These are phyloP conservation scores for Neodontobutis hainanensis DNA, from an alignment of 2,113 vertebrate genomes.

Conservation along the genomic window DNA sequence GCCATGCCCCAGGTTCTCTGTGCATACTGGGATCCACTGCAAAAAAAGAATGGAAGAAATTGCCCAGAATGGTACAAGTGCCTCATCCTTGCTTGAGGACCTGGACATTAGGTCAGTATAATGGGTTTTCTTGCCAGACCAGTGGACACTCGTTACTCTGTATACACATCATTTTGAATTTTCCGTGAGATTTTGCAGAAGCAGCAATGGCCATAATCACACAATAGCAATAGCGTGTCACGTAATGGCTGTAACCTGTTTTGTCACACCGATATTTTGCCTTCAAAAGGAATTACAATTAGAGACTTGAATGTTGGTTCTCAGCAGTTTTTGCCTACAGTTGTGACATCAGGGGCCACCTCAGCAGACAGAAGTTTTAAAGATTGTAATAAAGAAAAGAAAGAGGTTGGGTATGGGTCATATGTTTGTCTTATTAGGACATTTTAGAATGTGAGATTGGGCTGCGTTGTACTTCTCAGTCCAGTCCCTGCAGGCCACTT, in stretches of 20 bases:
- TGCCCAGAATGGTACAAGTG: conserved; percentile 68
- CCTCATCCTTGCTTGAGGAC: conserved; percentile 46
- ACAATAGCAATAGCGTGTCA: conserved; percentile 30
- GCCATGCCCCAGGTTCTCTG: conserved; percentile 54
- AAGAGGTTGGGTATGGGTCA: conserved; percentile 26
- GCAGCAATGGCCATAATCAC: conserved; percentile 56
- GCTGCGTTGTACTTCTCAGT: conserved; percentile 44
- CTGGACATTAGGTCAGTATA: conserved; percentile 65
- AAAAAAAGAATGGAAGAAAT: conserved; percentile 72
- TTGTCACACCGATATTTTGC: conserved; percentile 46
- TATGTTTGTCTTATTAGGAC: conserved; percentile 43
- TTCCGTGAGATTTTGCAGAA: conserved; percentile 50
- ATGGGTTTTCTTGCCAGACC: conserved; percentile 66
- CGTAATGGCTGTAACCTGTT: conserved; percentile 49
- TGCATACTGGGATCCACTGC: conserved; percentile 70
- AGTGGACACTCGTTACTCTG: conserved; percentile 54
- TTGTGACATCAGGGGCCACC: conserved; percentile 48
- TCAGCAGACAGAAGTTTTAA: conserved; percentile 61
- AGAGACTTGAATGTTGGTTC: conserved; percentile 40
- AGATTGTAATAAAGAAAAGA: conserved; percentile 61
- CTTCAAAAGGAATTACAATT: conserved; percentile 72
- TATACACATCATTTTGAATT: conserved; percentile 61
- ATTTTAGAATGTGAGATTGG: conserved; percentile 28
- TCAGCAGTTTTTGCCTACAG: conserved; percentile 30
- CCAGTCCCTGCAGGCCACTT: conserved; percentile 45